Percentiles rank a stretch among this genome's conserved stretches.
Evolutionary conservation across 2,797 vertebrate genomes (phyloP).

Genomic region (Rhinatrema bivittatum): DNA sequence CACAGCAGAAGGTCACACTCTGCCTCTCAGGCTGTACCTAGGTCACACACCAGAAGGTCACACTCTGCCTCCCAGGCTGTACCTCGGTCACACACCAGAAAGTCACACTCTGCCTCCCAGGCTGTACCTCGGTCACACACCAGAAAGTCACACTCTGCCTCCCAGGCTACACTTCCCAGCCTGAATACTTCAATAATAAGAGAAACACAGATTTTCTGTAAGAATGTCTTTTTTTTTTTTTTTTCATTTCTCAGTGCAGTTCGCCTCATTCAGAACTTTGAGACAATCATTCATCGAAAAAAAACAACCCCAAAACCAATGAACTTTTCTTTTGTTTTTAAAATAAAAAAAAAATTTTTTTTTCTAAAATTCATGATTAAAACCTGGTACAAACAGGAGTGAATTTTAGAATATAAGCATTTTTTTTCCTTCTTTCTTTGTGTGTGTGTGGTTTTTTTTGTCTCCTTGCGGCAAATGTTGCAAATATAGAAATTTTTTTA

Average conservation of each 20-base stretch:
- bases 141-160: too few relatives aligned
- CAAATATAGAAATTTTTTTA: constrained; percentile 94
- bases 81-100: too few relatives aligned
- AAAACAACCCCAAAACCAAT: constrained; percentile 13
- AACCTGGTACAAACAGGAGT: constrained; percentile 73
- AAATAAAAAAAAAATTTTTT: constrained; percentile 39
- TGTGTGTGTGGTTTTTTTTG: constrained; percentile 65
- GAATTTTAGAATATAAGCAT: constrained; percentile 46
- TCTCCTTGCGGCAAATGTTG: constrained; percentile 84
- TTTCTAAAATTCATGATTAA: constrained; percentile 70
- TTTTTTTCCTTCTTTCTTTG: constrained; percentile 29
- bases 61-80: too few relatives aligned
- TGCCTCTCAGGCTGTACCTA: too few relatives aligned
- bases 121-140: too few relatives aligned
- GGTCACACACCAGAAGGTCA: too few relatives aligned
- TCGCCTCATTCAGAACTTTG: constrained; percentile 46
- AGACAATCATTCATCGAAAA: constrained; percentile 32
- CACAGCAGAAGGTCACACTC: too few relatives aligned
- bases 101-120: too few relatives aligned
- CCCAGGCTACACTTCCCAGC: too few relatives aligned
- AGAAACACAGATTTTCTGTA: constrained; percentile 21
- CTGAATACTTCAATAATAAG: too few relatives aligned
- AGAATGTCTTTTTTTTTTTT: constrained; percentile 40
- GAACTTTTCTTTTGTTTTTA: constrained; percentile 3
- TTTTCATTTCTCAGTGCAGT: constrained; percentile 46